These are phyloP conservation scores for Diabrotica undecimpunctata DNA, from an alignment of 1,140 invertebrate species.

Conservation along the genomic window DNA sequence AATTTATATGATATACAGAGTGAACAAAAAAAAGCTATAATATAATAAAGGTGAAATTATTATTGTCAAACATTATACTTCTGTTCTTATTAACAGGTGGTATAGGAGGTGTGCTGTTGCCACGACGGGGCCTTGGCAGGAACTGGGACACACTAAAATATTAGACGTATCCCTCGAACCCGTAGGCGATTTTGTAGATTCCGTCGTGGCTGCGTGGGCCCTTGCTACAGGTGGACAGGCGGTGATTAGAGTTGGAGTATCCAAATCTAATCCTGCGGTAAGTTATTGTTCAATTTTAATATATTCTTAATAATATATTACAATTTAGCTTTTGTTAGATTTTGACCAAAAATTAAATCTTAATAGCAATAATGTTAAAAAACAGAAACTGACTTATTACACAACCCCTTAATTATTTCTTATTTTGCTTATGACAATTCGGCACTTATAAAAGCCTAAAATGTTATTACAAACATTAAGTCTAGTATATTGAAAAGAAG, in stretches of 20 bases:
- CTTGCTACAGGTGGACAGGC: constrained; percentile 79
- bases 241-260: constrained; percentile 73
- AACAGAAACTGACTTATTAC: too few species aligned
- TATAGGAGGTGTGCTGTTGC: constrained; percentile 74
- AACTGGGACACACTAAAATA: constrained; percentile 78
- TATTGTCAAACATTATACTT: too few species aligned
- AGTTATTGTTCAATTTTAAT: constrained; percentile 3
- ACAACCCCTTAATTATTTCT: too few species aligned
- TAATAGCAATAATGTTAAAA: too few species aligned
- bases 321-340: not conserved
- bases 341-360: not conserved
- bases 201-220: constrained; percentile 67
- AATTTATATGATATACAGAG: too few species aligned
- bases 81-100: constrained; percentile 54
- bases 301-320: constrained; percentile 14
- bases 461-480: too few species aligned
- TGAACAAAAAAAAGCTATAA: too few species aligned
- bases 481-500: too few species aligned
- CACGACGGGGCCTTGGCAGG: constrained; percentile 83
- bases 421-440: too few species aligned
- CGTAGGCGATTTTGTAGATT: constrained; percentile 36
- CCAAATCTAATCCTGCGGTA: constrained; percentile 51
- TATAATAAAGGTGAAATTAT: too few species aligned
- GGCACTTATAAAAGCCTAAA: too few species aligned
- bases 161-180: constrained; percentile 72